Percentiles rank a stretch among this genome's conserved stretches.
These are phyloP conservation scores for Melipona quadrifasciata DNA, from an alignment of 1,140 invertebrate species.

Conservation along the genomic window DNA sequence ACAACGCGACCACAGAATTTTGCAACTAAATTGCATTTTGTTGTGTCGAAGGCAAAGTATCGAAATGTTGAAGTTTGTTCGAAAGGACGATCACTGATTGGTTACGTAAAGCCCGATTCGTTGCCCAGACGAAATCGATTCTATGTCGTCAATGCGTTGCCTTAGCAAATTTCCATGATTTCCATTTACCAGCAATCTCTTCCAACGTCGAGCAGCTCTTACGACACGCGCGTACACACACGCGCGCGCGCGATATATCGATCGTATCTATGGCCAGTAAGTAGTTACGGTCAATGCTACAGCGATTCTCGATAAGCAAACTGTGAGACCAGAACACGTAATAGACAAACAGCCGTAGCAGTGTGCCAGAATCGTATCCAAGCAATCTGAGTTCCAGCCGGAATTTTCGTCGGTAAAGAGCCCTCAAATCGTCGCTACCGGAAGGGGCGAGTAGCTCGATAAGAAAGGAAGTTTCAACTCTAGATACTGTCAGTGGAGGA, in stretches of 20 bases:
- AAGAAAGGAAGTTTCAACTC: background rate
- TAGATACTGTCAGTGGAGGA: background rate
- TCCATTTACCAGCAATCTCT: constrained; percentile 23
- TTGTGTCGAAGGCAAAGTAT: too few species aligned
- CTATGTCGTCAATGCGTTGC: background rate
- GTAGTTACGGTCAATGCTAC: constrained; percentile 10
- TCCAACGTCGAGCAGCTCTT: constrained; percentile 11
- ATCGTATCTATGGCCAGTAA: background rate
- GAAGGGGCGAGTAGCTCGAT: background rate
- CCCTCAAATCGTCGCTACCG: background rate
- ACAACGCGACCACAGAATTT: background rate
- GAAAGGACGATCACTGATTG: background rate
- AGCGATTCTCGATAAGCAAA: constrained; percentile 26
- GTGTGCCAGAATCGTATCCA: constrained; percentile 14
- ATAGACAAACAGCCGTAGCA: constrained; percentile 4
- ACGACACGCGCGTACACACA: too few species aligned
- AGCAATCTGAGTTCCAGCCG: background rate
- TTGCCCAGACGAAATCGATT: background rate
- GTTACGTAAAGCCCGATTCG: background rate
- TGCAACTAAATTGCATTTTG: background rate
- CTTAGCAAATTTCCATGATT: constrained; percentile 25
- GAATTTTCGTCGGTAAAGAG: background rate
- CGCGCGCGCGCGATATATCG: background rate
- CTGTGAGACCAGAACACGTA: background rate
- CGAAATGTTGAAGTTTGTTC: background rate